These are phyloP conservation scores for Leucoma salicis DNA, from an alignment of 2,888 invertebrate genomes.

Conservation along the genomic window DNA sequence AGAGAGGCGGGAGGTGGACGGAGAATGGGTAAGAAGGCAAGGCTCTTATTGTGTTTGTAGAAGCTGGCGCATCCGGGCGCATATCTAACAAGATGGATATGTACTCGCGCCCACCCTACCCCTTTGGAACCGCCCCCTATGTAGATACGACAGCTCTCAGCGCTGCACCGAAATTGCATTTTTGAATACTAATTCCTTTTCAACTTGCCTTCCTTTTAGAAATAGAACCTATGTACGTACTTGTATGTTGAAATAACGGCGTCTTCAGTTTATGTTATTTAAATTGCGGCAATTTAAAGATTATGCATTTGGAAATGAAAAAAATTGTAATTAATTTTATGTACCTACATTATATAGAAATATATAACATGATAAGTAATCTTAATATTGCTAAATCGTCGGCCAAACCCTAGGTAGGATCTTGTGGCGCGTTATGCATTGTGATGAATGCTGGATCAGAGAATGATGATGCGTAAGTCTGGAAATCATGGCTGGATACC, in stretches of 20 bases:
- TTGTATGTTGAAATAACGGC: constrained; percentile 25
- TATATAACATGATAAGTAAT: too few species aligned
- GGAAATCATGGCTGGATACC: too few species aligned
- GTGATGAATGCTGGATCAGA: too few species aligned
- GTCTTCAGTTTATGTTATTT: constrained; percentile 2
- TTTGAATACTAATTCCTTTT: constrained; percentile 75
- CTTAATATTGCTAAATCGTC: too few species aligned
- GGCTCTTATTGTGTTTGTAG: constrained; percentile 82
- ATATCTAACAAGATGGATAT: constrained; percentile 82
- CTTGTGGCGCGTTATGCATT: too few species aligned
- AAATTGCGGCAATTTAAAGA: too few species aligned
- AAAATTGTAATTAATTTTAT: too few species aligned
- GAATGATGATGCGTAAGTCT: too few species aligned
- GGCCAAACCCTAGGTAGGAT: too few species aligned
- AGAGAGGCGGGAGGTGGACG: constrained; percentile 54
- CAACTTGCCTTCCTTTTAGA: constrained; percentile 46
- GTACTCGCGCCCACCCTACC: constrained; percentile 62
- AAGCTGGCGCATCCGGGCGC: constrained; percentile 81
- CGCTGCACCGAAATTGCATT: constrained; percentile 80
- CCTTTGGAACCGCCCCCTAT: constrained; percentile 66
- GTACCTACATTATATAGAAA: too few species aligned
- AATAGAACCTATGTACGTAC: constrained; percentile 24
- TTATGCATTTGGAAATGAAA: too few species aligned
- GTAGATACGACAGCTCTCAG: constrained; percentile 52
- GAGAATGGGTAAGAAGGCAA: constrained; percentile 58